Percentiles rank a stretch among this genome's conserved stretches.
Conservation (phyloP, 1,140 invertebrate genomes). For the Drosophila tani region DNA sequence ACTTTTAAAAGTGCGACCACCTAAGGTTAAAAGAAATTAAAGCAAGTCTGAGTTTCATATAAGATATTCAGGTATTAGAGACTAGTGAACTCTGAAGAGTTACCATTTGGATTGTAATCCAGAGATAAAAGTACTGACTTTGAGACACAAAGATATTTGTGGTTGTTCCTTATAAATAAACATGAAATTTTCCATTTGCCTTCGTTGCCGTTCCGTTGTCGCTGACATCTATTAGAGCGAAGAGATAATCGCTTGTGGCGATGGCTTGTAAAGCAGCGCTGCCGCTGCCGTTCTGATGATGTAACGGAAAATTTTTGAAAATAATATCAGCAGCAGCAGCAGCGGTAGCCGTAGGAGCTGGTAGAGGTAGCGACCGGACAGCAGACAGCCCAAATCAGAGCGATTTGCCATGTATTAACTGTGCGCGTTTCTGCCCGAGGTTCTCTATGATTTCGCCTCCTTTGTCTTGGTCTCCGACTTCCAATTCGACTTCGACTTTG, state of each 20-base stretch:
- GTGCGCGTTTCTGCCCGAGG: slow-evolving; percentile 5
- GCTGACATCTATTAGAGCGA: slow-evolving; percentile 29
- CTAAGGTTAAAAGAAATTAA: not conserved
- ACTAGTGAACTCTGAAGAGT: not conserved
- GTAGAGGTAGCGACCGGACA: not conserved
- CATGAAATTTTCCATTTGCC: slow-evolving; percentile 77
- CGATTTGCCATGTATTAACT: not conserved
- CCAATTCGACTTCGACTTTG: not conserved
- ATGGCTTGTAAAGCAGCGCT: slow-evolving; percentile 50
- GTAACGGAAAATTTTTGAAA: slow-evolving; percentile 62
- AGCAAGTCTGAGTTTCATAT: not conserved
- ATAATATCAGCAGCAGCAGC: slow-evolving; percentile 22
- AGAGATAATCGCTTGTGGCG: slow-evolving; percentile 61
- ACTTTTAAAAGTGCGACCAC: not conserved
- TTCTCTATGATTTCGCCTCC: not conserved
- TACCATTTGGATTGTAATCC: not conserved
- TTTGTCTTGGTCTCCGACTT: not conserved
- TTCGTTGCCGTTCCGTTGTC: slow-evolving; percentile 51
- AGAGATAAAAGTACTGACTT: slow-evolving; percentile 27
- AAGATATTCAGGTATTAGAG: not conserved
- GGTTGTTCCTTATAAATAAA: slow-evolving; percentile 61
- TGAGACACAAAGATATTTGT: slow-evolving; percentile 35
- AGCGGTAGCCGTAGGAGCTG: not conserved
- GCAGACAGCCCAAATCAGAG: slow-evolving; percentile 8
- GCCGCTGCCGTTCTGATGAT: slow-evolving; percentile 48